Evolutionary conservation across 1,140 invertebrate genomes (phyloP), one percentile per base, ranked within the genome.

Genomic region (Neoseiulus cucumeris): DNA sequence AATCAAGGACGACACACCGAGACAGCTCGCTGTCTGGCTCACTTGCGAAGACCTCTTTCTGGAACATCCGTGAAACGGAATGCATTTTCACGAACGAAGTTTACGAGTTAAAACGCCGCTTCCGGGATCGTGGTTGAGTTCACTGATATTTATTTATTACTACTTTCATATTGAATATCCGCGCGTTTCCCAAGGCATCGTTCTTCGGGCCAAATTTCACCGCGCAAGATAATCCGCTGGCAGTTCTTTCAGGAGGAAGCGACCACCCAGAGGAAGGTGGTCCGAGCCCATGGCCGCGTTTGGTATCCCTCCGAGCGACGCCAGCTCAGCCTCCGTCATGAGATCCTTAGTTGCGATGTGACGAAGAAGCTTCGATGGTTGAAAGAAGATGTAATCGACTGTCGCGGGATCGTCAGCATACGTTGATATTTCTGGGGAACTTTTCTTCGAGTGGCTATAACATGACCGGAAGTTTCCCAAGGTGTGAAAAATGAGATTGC

Each of bases 401-500:
- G 51, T 55, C 44, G 39, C 65, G 44, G 14, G 29, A 41, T 67
- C 64, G 7, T 51, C 22, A 7, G 42, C 55, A 29, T 33, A 51
- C 66, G 67, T 65, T 22, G 64, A 29, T 14, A 59, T 20, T 25
- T 59, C 51, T 14, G 51, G 25, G 1, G 22, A 25, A 9, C 33
- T 20, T 25, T 33, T 59, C 51, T 59, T 59, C 22, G 12, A 1
- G 51, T 59, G 51, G 14, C 25, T 29, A 20, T 59, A 59, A 59
- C 51, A 59, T 5, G 51, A 59, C 17, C 9, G 51, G 33, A 59
- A 59, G 66, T 68, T 45, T 42, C 64, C 45, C 45, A 64, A 65
- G 33, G 51, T 42, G 68, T 69, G 67, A 28, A 87, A 87, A 85
- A 91, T 89, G 75, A 87, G 89, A 74, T 89, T 88, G 74, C 91